Base-by-base conservation (phyloP, 2,113 vertebrate genomes). In the Emydura subglobosa region DNA sequence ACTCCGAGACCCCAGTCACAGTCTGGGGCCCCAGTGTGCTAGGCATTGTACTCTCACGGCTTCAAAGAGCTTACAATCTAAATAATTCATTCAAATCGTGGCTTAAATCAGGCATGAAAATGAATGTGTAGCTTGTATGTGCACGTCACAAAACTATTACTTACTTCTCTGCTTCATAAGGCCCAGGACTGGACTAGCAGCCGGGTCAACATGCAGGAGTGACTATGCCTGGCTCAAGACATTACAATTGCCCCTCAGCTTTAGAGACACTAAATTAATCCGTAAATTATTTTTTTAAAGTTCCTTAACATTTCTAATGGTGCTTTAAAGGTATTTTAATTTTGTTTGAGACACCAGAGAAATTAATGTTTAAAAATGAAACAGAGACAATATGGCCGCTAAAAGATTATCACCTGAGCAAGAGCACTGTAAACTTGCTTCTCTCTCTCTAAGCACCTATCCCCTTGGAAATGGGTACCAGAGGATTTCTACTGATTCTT, bases 91-190 rank as follows among this genome's bases (percentile, higher is more conserved):
- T 65, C 31, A 76, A 83, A 61, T 81, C 94, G 68, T 90, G 83
- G 0, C 50, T 83, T 85, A 54, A 61, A 5, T 85, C 22, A 79
- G n/a, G 8, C 34, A 50, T 10, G 5, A 91, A 39, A 54, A 54
- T 21, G 22, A 81, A 83, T 72, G 17, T 65, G 8, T 79, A 88
- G 17, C 27, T 81, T 91, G 1, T 21, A 21, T 50, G 39, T 55
- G 27, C 14, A 89, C 25, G 78, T 21, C 42, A 21, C 27, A 68
- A 13, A 91, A 55, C 47, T 72, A 17, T 42, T 21, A 86, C 5
- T 68, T 55, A 4, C 2, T 9, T 47, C 72, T 16, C 1, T 0
- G 0, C 17, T 86, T 11, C 1, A 3, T 51, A 9, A 86, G 6
- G 57, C 1, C 1, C 31, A 68, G 0, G 1, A 3, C 22, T 88